Evolutionary conservation across 2,888 invertebrate species (phyloP), one percentile per base, ranked within the genome.

Genomic region (Leptogaster cylindrica): DNA sequence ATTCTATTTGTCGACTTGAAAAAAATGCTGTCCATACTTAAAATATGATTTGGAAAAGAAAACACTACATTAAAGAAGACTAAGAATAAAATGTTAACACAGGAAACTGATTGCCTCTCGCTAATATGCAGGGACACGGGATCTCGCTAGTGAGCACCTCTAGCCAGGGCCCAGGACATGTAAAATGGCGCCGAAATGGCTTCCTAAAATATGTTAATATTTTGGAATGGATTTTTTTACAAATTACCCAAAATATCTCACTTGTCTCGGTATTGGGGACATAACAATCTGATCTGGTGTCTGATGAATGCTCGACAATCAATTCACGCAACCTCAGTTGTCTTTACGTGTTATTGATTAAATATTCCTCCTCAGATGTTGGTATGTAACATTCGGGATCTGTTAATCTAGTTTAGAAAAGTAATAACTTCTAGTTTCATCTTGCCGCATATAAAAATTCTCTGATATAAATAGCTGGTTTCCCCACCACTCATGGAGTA

Each of bases 131-230:
- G 0, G 97, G 96, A 67, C 79, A 79, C 33, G 95, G 96, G 82
- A 97, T 86, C 78, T 91, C 92, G 71, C 86, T 87, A 27, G 95
- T 94, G 74, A 98, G 84, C 75, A 90, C 87, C 82, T 97, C 97
- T 75, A 98, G 81, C 97, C 97, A 98, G n/a, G n/a, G n/a, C n/a
- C n/a, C n/a, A n/a, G 8, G 95, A 91, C 93, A 97, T 93, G 83
- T 97, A 97, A 55, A 97, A 83, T 0, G 93, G 90, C 2, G 96
- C 92, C 1, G 95, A 93, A 65, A 95, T 91, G 0, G 91, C 90
- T 46, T 91, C 93, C 84, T 86, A 77, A 1, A 74, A 73, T 70
- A 8, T 23, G 70, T 23, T 55, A 52, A 66, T 41, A 63, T 65
- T n/a, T n/a, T n/a, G n/a, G n/a, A n/a, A 20, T 28, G 52, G 2